Evolutionary conservation across 2,797 vertebrate species (phyloP).

Genomic region (Dendrocincla tyrannina): DNA sequence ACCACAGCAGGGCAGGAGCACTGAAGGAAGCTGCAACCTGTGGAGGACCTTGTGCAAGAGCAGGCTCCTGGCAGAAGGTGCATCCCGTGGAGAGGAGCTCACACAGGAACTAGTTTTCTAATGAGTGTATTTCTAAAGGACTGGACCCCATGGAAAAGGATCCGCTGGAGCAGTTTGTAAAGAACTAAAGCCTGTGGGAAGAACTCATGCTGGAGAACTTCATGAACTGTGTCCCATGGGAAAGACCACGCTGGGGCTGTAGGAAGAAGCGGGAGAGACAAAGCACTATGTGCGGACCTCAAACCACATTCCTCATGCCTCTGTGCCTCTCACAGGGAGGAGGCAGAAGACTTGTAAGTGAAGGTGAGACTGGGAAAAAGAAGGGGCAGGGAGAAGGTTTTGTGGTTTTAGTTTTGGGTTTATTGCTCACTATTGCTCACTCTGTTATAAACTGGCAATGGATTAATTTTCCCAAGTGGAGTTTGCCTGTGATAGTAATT

Average conservation of each 20-base stretch:
- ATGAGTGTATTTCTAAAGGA: not conserved
- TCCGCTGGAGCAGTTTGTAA: not conserved
- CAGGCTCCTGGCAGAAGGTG: not conserved
- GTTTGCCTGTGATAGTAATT: not conserved
- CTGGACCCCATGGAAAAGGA: not conserved
- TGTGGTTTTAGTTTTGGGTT: not conserved
- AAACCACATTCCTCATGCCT: not conserved
- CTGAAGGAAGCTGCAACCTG: not conserved
- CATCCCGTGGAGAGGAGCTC: not conserved
- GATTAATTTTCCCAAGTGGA: not conserved
- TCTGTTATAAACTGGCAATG: not conserved
- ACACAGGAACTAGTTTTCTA: not conserved
- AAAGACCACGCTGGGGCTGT: not conserved
- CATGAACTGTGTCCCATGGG: rapidly evolving
- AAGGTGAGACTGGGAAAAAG: not conserved
- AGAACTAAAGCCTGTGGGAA: not conserved
- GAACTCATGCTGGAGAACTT: not conserved
- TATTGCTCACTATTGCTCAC: not conserved
- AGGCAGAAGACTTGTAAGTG: not conserved
- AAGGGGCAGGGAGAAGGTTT: not conserved
- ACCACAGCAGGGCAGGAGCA: not conserved
- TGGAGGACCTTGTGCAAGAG: not conserved
- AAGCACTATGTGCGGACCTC: not conserved
- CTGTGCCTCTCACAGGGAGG: rapidly evolving
- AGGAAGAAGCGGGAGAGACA: not conserved